phyloP scores from a whole-genome alignment of 2,888 invertebrate genomes.

The Deilephila porcellus region DNA sequence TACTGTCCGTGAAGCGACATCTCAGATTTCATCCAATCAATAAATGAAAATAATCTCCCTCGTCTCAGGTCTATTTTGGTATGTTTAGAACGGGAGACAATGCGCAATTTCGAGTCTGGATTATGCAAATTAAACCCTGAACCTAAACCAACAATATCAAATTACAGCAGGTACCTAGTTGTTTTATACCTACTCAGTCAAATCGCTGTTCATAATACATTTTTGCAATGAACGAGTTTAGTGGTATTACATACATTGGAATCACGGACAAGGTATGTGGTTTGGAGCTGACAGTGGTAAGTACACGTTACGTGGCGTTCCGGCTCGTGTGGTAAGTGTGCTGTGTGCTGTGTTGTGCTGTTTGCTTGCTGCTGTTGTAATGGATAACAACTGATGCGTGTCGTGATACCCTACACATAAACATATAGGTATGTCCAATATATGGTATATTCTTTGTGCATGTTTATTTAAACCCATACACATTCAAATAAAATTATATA shows the following conservation, averaged over 20 bases:
- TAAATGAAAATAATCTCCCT: no score
- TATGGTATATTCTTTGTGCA: background rate
- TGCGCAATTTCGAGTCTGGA: no score
- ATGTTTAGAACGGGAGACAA: no score
- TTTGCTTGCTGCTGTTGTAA: conserved; percentile 4
- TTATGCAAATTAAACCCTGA: no score
- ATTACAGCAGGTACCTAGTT: no score
- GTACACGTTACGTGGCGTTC: conserved; percentile 26
- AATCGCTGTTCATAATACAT: background rate
- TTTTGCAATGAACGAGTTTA: background rate
- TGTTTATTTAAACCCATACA: background rate
- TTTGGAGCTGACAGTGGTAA: conserved; percentile 35
- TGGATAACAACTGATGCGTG: conserved; percentile 27
- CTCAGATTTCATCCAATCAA: no score
- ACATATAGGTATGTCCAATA: background rate
- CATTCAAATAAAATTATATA: no score
- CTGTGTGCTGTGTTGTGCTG: background rate
- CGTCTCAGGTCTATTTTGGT: no score
- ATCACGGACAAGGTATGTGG: conserved; percentile 27
- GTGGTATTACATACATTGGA: background rate
- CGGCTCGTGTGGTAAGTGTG: conserved; percentile 11
- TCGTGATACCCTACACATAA: conserved; percentile 9
- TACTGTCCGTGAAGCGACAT: no score
- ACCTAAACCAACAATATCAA: no score
- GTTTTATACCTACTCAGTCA: no score